These are phyloP conservation scores for Malurus elegans DNA, from an alignment of 2,113 vertebrate species.

Conservation along the genomic window DNA sequence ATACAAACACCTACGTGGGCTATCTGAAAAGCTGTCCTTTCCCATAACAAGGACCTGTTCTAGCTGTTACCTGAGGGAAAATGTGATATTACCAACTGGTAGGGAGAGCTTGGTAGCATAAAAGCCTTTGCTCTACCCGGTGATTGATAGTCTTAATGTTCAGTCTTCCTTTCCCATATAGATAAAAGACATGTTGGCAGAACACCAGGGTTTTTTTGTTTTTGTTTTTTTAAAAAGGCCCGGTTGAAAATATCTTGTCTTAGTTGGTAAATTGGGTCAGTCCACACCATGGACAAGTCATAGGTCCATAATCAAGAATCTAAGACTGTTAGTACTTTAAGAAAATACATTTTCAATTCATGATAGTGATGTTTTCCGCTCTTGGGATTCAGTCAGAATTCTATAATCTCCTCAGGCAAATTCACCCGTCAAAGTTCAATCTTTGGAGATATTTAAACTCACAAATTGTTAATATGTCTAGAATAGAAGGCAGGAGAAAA, in stretches of 20 bases:
- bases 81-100: background rate
- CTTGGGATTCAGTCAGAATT: background rate
- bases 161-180: background rate
- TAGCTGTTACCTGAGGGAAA: background rate
- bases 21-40: background rate
- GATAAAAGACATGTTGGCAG: background rate
- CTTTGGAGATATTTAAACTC: background rate
- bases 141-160: background rate
- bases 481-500: background rate
- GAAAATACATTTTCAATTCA: background rate
- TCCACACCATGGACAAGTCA: background rate
- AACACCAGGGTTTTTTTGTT: fast-evolving
- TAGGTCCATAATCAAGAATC: background rate
- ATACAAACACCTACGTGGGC: background rate
- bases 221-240: background rate
- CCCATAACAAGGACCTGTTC: background rate
- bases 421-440: background rate
- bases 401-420: background rate
- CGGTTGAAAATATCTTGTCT: background rate
- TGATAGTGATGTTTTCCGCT: background rate
- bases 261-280: background rate
- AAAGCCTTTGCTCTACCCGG: background rate
- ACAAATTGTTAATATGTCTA: background rate
- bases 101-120: background rate
- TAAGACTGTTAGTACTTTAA: background rate